Percentiles rank a stretch among this genome's conserved stretches.
Evolutionary conservation across 2,888 invertebrate species (phyloP).

Genomic region (Petrophora chlorosata): DNA sequence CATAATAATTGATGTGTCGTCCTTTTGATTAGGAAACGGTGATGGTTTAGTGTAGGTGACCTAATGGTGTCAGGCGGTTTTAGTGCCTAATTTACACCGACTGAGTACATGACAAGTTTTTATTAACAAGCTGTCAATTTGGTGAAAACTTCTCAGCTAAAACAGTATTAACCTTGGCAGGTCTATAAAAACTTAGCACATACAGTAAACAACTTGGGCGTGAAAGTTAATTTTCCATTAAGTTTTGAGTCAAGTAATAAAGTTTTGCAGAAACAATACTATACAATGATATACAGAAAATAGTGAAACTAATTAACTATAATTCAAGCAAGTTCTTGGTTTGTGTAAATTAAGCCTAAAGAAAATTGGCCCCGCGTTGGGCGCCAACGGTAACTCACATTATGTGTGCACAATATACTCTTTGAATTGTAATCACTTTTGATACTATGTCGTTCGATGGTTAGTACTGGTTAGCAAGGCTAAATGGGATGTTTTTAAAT

Average conservation of each 20-base stretch:
- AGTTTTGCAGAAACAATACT: no score
- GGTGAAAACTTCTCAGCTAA: neutral
- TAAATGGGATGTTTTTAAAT: slow-evolving; percentile 53
- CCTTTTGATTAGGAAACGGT: slow-evolving; percentile 50
- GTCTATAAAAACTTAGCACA: no score
- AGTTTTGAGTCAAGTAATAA: no score
- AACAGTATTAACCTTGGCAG: no score
- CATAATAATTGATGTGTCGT: slow-evolving; percentile 66
- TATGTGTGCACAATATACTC: slow-evolving; percentile 76
- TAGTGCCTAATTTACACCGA: slow-evolving; percentile 3
- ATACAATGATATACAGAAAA: no score
- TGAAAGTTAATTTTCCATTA: no score
- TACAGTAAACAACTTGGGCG: neutral
- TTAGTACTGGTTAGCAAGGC: slow-evolving; percentile 42
- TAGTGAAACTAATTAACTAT: no score
- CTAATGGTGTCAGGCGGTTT: slow-evolving; percentile 2
- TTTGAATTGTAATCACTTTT: slow-evolving; percentile 65
- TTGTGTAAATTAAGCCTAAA: slow-evolving; percentile 1
- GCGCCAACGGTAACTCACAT: slow-evolving; percentile 43
- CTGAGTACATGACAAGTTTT: neutral
- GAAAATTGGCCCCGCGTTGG: slow-evolving; percentile 36
- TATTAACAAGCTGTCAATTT: no score
- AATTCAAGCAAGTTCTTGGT: neutral
- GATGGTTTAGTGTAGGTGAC: slow-evolving; percentile 31
- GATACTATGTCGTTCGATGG: slow-evolving; percentile 55